These are phyloP conservation scores for Adelosebastes latens DNA, from an alignment of 2,797 vertebrate species.

Conservation along the genomic window DNA sequence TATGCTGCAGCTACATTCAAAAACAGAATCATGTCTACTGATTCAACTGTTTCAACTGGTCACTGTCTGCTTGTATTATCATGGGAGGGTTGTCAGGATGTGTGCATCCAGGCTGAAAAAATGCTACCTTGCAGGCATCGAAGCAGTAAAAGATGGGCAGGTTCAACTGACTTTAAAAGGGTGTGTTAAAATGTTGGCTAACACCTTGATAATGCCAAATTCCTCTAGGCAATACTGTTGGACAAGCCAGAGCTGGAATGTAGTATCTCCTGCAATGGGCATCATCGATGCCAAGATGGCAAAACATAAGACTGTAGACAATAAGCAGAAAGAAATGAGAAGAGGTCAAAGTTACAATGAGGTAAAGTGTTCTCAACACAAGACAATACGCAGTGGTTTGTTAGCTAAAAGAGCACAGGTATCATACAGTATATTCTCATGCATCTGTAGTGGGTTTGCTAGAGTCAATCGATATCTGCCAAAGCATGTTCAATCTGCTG, in stretches of 20 bases:
- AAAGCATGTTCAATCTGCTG: not conserved
- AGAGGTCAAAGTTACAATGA: slow-evolving; percentile 22
- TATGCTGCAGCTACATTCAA: not conserved
- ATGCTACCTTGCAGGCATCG: not conserved
- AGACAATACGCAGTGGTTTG: slow-evolving; percentile 14
- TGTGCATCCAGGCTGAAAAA: not conserved
- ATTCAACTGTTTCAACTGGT: not conserved
- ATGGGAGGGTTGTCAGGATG: not conserved
- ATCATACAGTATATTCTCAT: slow-evolving; percentile 4
- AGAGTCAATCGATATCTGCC: not conserved
- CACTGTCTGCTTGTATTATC: not conserved
- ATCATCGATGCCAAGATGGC: slow-evolving; percentile 16
- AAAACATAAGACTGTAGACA: slow-evolving; percentile 24
- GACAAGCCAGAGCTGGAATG: slow-evolving; percentile 38
- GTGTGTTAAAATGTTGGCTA: not conserved
- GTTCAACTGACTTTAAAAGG: not conserved
- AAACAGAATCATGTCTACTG: not conserved
- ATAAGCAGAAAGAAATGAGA: not conserved
- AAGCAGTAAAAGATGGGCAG: not conserved
- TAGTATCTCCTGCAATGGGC: not conserved
- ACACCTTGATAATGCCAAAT: not conserved
- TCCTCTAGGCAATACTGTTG: not conserved
- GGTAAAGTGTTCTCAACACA: slow-evolving; percentile 29
- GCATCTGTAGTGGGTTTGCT: slow-evolving; percentile 11
- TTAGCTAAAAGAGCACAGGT: slow-evolving; percentile 26